A percentile compares a stretch with the other conserved stretches of the same genome.
phyloP scores from a whole-genome alignment of 2,797 vertebrate genomes.

The Neosilurus mollespiculum region DNA sequence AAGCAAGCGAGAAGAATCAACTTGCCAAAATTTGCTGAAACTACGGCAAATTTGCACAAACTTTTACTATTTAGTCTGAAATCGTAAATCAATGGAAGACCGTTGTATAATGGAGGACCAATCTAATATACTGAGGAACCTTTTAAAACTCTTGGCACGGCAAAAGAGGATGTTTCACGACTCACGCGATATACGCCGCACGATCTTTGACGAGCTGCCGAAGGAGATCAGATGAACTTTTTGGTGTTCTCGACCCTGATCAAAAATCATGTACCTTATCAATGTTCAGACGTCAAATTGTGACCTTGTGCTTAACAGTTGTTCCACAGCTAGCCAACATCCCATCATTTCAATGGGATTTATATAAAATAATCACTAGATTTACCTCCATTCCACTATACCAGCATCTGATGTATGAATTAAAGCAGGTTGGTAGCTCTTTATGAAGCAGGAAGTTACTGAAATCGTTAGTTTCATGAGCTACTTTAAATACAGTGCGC shows the following conservation, averaged over 20 bases:
- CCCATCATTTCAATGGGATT: neutral
- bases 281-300: neutral
- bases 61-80: neutral
- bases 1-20: neutral
- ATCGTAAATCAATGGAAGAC: slow-evolving; percentile 5
- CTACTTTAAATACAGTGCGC: neutral
- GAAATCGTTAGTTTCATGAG: neutral
- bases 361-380: neutral
- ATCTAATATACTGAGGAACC: neutral
- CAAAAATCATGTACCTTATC: slow-evolving; percentile 2
- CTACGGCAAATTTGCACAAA: neutral
- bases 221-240: neutral
- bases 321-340: neutral
- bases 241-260: slow-evolving; percentile 1
- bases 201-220: neutral
- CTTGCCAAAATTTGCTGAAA: neutral
- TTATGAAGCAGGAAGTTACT: neutral
- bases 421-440: neutral
- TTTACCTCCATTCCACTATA: slow-evolving; percentile 35
- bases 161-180: neutral
- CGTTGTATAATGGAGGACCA: neutral
- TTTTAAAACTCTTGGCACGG: slow-evolving; percentile 4
- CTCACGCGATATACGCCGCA: neutral
- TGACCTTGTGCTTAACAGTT: neutral
- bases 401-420: slow-evolving; percentile 26